Percentiles rank a stretch among this genome's conserved stretches.
Conservation (phyloP, 2,797 vertebrate species). For the Myotis myotis region DNA sequence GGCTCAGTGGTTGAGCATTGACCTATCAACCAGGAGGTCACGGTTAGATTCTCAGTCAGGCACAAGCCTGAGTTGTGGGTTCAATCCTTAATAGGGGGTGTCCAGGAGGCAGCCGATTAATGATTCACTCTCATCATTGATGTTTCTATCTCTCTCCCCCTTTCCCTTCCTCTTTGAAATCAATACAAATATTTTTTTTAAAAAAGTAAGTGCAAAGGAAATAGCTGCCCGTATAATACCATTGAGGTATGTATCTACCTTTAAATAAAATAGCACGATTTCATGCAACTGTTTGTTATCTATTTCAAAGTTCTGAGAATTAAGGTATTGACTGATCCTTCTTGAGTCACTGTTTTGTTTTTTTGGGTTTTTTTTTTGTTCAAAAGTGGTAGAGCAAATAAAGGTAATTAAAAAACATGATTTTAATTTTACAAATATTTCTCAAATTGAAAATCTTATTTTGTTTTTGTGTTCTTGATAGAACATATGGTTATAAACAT, state of each 20-base stretch:
- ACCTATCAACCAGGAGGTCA: no score
- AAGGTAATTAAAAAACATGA: not conserved
- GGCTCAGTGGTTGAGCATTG: no score
- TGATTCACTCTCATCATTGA: no score
- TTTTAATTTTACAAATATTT: slow-evolving; percentile 10
- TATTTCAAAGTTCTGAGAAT: not conserved
- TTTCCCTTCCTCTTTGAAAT: no score
- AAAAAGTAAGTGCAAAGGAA: slow-evolving; percentile 46
- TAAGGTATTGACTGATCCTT: not conserved
- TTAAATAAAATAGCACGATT: slow-evolving; percentile 2
- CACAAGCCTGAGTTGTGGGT: no score
- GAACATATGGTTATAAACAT: not conserved
- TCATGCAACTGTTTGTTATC: not conserved
- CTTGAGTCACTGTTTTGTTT: not conserved
- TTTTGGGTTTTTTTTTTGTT: not conserved
- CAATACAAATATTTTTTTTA: no score
- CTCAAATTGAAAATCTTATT: not conserved
- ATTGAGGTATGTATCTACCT: not conserved
- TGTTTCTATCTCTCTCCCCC: no score
- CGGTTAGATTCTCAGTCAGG: no score
- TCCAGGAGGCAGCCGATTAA: no score
- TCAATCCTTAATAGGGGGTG: no score
- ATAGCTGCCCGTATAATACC: not conserved
- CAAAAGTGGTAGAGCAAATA: not conserved
- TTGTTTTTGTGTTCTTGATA: not conserved